Conservation (phyloP, 1,140 invertebrate species). For the Himalopsyche phryganea region DNA sequence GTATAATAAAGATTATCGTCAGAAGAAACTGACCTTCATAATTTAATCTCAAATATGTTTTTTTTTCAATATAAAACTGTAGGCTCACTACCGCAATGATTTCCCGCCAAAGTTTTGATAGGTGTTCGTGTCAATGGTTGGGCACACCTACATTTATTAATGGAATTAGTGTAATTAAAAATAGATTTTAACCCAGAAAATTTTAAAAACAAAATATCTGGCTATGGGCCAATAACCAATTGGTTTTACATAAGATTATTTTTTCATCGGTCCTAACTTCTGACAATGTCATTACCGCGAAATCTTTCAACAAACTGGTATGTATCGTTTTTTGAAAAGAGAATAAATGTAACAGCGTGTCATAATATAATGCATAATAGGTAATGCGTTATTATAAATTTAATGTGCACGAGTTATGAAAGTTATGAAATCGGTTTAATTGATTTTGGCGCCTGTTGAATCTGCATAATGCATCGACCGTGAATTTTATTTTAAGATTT, state of each 20-base stretch:
- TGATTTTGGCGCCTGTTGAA: constrained; percentile 11
- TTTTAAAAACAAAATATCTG: constrained; percentile 5
- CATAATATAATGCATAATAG: no score
- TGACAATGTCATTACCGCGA: constrained; percentile 16
- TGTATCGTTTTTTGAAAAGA: neutral
- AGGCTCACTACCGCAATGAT: neutral
- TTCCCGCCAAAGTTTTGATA: constrained; percentile 10
- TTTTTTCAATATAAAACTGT: no score
- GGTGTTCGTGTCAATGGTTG: neutral
- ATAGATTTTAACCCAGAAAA: constrained; percentile 14
- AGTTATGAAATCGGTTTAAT: constrained; percentile 4
- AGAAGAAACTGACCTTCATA: no score
- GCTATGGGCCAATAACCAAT: constrained; percentile 6
- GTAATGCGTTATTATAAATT: no score
- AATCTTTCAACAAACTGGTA: constrained; percentile 1
- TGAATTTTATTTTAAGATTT: constrained; percentile 20
- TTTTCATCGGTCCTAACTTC: neutral
- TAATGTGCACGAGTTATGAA: no score
- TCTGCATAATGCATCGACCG: constrained; percentile 11
- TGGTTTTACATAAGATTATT: constrained; percentile 17
- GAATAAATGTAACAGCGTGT: no score
- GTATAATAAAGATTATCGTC: no score
- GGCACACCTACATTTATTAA: neutral
- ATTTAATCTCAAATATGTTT: no score
- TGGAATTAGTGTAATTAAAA: constrained; percentile 9